Evolutionary conservation across 2,113 vertebrate genomes (phyloP), one percentile per base, ranked within the genome.

Genomic region (Dissostichus mawsoni): DNA sequence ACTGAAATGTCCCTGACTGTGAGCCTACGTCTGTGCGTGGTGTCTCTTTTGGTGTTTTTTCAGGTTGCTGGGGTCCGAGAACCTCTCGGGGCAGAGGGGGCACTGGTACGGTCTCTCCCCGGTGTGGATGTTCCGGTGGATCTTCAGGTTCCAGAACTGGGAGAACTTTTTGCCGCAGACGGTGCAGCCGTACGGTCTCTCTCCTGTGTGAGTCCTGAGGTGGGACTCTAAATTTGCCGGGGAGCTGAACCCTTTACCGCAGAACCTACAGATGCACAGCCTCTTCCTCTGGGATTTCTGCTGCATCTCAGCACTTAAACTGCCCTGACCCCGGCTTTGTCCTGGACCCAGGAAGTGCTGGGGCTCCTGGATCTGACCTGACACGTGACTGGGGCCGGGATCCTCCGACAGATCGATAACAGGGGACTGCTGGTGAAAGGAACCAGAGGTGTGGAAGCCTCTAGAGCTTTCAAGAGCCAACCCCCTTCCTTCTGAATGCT

Each of bases 101-200:
- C 93, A 93, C 66, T 81, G 61, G 76, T 93, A 94, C 0, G 92
- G 93, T 56, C 92, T 83, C 76, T 92, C 91, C 33, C 93, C 93
- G 0, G 93, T 94, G 82, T 94, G 93, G 74, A 90, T 90, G 79
- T 94, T 87, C 62, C 64, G 74, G 76, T 94, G 93, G 74, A 92
- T 93, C 78, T 94, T 94, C 70, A 94, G 78, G 83, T 94, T 94
- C 87, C 93, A 92, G 63, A 87, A 87, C 82, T 94, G 93, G 51
- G 92, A 90, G 80, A 94, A 94, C 2, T 87, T 88, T 64, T 94
- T 94, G 3, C 93, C 93, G 16, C 93, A 94, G 18, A 91, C 68
- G 51, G 6, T 71, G 66, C 92, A 94, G 47, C 87, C 88, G 1
- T 81, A 94, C 0, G 93, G 93, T 48, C 80, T 87, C 80, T 94